These are phyloP conservation scores for Brachionus asplanchnoidis DNA, from an alignment of 1,140 invertebrate genomes.

Conservation along the genomic window DNA sequence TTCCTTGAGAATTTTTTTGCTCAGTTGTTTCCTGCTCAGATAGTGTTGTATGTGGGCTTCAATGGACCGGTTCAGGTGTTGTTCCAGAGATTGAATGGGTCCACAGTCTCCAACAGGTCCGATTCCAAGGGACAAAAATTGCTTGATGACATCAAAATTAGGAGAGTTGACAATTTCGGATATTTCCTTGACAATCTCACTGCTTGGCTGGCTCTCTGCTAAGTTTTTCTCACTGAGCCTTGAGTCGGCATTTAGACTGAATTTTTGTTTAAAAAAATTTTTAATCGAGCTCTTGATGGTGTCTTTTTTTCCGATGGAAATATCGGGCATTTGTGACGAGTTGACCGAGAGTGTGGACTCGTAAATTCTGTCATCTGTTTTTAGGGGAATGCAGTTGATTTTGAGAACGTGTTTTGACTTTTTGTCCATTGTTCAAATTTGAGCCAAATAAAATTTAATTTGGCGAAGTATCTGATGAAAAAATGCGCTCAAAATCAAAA, in stretches of 20 bases:
- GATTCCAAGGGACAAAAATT: background rate
- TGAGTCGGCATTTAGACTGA: background rate
- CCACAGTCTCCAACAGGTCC: background rate
- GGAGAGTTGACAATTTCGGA: background rate
- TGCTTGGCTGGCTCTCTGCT: background rate
- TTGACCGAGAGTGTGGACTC: background rate
- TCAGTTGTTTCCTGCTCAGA: background rate
- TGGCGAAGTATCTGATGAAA: background rate
- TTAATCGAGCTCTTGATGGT: background rate
- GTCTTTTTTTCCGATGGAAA: background rate
- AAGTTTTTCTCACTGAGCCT: background rate
- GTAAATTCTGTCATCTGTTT: background rate
- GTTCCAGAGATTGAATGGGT: background rate
- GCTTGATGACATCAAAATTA: background rate
- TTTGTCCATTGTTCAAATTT: background rate
- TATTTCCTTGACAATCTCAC: background rate
- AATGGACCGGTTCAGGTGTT: background rate
- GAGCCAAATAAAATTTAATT: background rate
- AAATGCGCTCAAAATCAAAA: background rate
- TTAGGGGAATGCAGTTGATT: background rate
- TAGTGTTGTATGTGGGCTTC: background rate
- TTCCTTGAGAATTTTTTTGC: background rate
- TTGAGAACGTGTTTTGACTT: background rate
- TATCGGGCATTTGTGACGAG: background rate
- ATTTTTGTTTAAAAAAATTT: conserved; percentile 13